These are phyloP conservation scores for Saturnia japonica DNA, from an alignment of 2,888 invertebrate species.

Conservation along the genomic window DNA sequence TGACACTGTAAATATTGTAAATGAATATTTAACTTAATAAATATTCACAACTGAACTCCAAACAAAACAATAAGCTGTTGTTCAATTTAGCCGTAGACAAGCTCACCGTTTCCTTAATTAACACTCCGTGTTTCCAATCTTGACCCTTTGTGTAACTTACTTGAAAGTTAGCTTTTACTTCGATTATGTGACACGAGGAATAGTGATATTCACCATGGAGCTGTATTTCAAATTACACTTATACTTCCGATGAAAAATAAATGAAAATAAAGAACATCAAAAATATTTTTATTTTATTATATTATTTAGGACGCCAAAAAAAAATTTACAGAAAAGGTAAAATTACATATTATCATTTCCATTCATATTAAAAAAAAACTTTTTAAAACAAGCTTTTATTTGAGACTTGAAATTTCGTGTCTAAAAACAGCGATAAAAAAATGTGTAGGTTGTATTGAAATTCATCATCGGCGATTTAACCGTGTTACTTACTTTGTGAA, in stretches of 20 bases:
- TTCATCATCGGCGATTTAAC: no score
- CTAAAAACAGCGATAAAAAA: no score
- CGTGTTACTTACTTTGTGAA: no score
- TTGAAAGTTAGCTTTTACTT: not conserved
- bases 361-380: no score
- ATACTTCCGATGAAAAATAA: not conserved
- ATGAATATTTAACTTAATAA: conserved; percentile 52
- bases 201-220: not conserved
- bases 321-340: no score
- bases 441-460: no score
- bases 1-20: conserved; percentile 24
- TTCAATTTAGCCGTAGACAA: conserved; percentile 33
- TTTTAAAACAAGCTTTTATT: no score
- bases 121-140: conserved; percentile 31
- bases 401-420: no score
- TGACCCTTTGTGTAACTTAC: conserved; percentile 18
- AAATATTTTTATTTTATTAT: no score
- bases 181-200: not conserved
- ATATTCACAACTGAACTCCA: conserved; percentile 44
- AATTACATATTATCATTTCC: no score
- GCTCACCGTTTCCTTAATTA: conserved; percentile 38
- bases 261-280: no score
- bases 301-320: no score
- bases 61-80: conserved; percentile 41
- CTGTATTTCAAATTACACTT: not conserved